Base-by-base conservation (phyloP, 2,113 vertebrate species). In the Lamprologus speciosus region DNA sequence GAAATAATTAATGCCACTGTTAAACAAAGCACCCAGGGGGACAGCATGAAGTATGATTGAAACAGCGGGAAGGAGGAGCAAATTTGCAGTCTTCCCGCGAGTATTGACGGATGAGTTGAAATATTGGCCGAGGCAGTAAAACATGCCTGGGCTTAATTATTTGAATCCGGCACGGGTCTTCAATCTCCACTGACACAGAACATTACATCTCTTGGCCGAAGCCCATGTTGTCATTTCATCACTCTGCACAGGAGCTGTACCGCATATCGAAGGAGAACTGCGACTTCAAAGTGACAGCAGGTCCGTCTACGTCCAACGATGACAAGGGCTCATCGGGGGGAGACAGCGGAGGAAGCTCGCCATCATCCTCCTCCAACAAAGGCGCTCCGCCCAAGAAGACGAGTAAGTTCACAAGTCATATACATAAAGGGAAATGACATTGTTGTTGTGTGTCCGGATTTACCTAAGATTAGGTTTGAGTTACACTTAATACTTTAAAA, bases 191-290 rank as follows among this genome's bases (percentile, higher is more conserved):
- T 28, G 12, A 42, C 84, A 58, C 10, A 10, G 8, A 57, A 51
- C 55, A 19, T 65, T 82, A 57, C 65, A 35, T 68, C 54, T 85
- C 19, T 75, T 68, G 54, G 35, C 81, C 35, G 17, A 83, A 53
- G 11, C 68, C 16, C 13, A 7, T 8, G 45, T 51, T 50, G 37
- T 87, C 35, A 17, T 85, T 11, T 88, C 70, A 6, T 54, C 86
- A 2, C 42, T 14, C 19, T 83, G 81, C 68, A 28, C 86, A 99
- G 99, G 98, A 99, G 85, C 97, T 99, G 57, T 99, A 96, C 94
- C 97, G 98, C 5, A 95, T 98, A 70, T 99, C 98, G 11, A 99
- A 99, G 90, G 98, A 99, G 92, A 97, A 96, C 86, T 95, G 95
- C 0, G 97, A 99, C 93, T 98, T 99, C 79, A 95, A 86, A 9